Evolutionary conservation across 2,888 invertebrate species (phyloP).

Genomic region (Keiferia lycopersicella): DNA sequence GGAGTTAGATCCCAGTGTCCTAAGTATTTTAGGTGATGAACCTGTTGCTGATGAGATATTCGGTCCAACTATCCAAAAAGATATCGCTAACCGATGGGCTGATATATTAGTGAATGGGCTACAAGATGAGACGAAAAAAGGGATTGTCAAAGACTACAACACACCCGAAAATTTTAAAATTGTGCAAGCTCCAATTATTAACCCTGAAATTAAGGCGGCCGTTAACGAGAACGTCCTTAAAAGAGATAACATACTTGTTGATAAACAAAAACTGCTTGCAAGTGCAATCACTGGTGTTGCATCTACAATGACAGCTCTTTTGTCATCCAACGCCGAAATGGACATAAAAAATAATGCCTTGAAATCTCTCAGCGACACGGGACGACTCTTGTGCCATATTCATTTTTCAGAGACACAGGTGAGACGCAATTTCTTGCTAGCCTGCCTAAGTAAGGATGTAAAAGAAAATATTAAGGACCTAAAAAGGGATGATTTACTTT

Average conservation of each 20-base stretch:
- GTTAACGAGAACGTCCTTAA: no score
- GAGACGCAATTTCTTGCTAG: neutral
- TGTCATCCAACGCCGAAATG: neutral
- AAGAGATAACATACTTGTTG: no score
- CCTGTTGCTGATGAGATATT: neutral
- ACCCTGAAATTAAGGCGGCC: no score
- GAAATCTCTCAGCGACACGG: constrained; percentile 10
- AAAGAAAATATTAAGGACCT: constrained; percentile 20
- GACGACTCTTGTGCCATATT: constrained; percentile 8
- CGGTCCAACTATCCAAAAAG: neutral
- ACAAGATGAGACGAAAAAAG: constrained; percentile 1
- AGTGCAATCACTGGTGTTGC: neutral
- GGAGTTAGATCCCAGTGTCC: neutral
- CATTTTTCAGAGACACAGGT: constrained; percentile 6
- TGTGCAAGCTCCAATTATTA: no score
- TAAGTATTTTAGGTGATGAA: constrained; percentile 8
- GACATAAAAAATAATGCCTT: neutral
- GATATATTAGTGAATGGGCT: constrained; percentile 8
- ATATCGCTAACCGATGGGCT: constrained; percentile 1
- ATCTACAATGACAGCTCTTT: neutral
- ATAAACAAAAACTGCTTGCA: neutral
- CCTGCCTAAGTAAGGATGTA: constrained; percentile 7
- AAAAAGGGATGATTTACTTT: constrained; percentile 1
- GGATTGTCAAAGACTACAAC: no score
- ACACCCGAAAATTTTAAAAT: no score